Base-by-base conservation (phyloP, 2,797 vertebrate genomes). In the Borostomias antarcticus region DNA sequence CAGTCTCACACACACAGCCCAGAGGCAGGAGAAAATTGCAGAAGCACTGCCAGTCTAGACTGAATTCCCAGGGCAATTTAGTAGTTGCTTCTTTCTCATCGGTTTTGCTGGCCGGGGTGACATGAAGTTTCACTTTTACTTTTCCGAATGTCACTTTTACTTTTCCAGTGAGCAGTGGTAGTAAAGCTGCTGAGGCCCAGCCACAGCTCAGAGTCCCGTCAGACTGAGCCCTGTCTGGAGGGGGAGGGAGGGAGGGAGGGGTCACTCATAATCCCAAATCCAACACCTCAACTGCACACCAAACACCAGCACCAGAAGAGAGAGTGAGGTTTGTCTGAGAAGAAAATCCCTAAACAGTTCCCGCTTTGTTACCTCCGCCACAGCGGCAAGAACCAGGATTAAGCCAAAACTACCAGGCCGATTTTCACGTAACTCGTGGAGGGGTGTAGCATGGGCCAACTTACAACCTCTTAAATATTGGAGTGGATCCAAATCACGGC, bases 1-100 rank as follows among this genome's bases (percentile, higher is more conserved):
- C 63, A 32, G 35, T 52, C 71, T 58, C 32, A 43, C 26, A 58
- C n/a, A n/a, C 25, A 69, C 45, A 58, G 47, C 30, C 29, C 65
- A 68, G 45, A 17, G 58, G 62, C 63, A n/a, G 70, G 51, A 32
- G 37, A 68, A 77, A 75, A 70, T 76, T 29, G 40, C 45, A 57
- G 57, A 21, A 69, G 54, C 58, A 33, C 7, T 25, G 10, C 45
- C 43, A 23, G 35, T 61, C 63, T 47, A 58, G 66, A 74, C 75
- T 51, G 29, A 28, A 69, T 56, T 74, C 48, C 62, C 61, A 23
- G 11, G 15, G 56, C 30, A 70, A 75, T 47, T 68, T 56, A 33
- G 23, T 58, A 35, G 29, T 70, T 45, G n/a, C 17, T 69, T 77
- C 59, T 47, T 13, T 32, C 63, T 62, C 68, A 78, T 83, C 30